Evolutionary conservation across 2,113 vertebrate genomes (phyloP).

Genomic region (Oryzias javanicus): DNA sequence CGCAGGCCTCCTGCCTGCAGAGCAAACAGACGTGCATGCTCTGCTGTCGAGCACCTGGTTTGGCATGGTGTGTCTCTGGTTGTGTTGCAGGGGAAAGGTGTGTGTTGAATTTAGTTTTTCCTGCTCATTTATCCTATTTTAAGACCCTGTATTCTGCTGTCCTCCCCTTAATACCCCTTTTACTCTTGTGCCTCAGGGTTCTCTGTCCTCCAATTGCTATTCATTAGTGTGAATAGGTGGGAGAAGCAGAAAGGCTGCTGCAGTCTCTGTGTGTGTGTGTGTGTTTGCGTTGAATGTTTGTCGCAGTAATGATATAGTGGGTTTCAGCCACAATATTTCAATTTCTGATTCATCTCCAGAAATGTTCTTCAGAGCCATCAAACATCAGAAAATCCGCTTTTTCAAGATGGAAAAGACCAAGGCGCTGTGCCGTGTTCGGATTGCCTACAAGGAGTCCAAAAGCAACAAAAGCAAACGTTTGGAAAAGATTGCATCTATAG

Average conservation of each 20-base stretch:
- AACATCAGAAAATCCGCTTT: neutral
- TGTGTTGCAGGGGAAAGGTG: slow-evolving; percentile 42
- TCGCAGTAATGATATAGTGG: slow-evolving; percentile 3
- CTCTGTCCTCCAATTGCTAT: slow-evolving; percentile 48
- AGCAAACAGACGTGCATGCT: slow-evolving; percentile 31
- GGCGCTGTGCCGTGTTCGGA: neutral
- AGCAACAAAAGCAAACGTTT: slow-evolving; percentile 1
- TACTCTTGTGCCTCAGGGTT: slow-evolving; percentile 39
- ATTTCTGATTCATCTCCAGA: slow-evolving; percentile 20
- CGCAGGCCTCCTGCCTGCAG: slow-evolving; percentile 30
- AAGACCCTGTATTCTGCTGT: slow-evolving; percentile 49
- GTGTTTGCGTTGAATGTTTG: slow-evolving; percentile 8
- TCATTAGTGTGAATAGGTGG: slow-evolving; percentile 53
- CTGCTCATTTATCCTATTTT: slow-evolving; percentile 64
- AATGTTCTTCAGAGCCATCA: slow-evolving; percentile 5
- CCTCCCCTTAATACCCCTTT: slow-evolving; percentile 51
- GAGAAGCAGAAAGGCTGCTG: slow-evolving; percentile 21
- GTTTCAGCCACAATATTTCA: neutral
- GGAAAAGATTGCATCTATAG: slow-evolving; percentile 2
- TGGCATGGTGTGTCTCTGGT: slow-evolving; percentile 30
- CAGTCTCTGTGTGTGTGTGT: slow-evolving; percentile 4
- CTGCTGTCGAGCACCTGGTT: slow-evolving; percentile 12
- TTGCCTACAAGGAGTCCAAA: neutral
- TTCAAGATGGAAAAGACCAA: neutral
- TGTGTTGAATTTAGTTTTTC: slow-evolving; percentile 36